Percentiles rank a stretch among this genome's conserved stretches.
These are phyloP conservation scores for Plagodis dolabraria DNA, from an alignment of 2,888 invertebrate genomes.

Conservation along the genomic window DNA sequence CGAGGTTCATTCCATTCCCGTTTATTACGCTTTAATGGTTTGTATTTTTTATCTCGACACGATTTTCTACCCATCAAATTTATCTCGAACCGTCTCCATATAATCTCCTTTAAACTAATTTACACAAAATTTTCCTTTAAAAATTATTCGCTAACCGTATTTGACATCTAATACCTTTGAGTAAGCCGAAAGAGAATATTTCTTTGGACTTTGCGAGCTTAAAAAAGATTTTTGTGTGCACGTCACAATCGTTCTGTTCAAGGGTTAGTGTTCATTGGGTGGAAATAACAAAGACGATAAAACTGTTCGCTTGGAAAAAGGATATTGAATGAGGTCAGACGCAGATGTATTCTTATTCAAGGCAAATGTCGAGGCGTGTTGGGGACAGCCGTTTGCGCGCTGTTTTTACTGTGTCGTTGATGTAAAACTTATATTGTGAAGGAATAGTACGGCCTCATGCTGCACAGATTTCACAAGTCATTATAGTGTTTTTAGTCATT, in stretches of 20 bases:
- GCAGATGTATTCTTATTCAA: conserved; percentile 76
- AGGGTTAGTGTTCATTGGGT: conserved; percentile 80
- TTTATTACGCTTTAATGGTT: conserved; percentile 61
- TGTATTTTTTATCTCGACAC: conserved; percentile 40
- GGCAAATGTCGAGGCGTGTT: conserved; percentile 73
- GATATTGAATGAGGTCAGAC: conserved; percentile 82
- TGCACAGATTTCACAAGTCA: too few relatives aligned
- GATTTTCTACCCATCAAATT: conserved; percentile 19
- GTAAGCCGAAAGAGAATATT: conserved; percentile 40
- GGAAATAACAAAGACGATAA: conserved; percentile 83
- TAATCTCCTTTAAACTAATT: conserved; percentile 20
- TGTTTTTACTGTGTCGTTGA: conserved; percentile 61
- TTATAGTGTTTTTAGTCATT: too few relatives aligned
- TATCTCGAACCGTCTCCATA: conserved; percentile 20
- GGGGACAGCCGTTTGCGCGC: conserved; percentile 68
- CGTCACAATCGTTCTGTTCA: conserved; percentile 74
- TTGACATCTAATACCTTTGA: conserved; percentile 33
- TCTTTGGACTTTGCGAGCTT: conserved; percentile 49
- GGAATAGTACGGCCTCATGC: background rate
- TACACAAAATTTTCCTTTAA: background rate
- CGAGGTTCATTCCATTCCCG: conserved; percentile 61
- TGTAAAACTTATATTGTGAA: conserved; percentile 56
- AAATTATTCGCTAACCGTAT: conserved; percentile 22
- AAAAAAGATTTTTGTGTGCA: conserved; percentile 67
- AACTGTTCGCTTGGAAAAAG: conserved; percentile 81